Conservation (phyloP, 2,888 invertebrate genomes). For the Gonocerus acuteangulatus region DNA sequence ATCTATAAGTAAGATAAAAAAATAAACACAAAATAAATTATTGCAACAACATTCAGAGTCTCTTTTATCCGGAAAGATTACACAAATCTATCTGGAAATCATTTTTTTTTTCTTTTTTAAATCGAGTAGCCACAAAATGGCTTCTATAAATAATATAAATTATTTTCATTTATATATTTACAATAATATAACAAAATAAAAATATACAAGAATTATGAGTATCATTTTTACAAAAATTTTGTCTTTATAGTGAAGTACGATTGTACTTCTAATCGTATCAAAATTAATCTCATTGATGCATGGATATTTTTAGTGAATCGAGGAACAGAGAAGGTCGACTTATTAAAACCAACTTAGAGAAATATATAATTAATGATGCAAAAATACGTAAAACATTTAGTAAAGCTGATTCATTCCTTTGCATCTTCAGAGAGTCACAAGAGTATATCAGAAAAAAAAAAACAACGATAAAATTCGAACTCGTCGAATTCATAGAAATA, state of each 20-base stretch:
- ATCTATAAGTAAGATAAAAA: not conserved
- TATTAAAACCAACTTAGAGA: too few relatives aligned
- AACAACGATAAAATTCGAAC: too few relatives aligned
- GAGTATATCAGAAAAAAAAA: too few relatives aligned
- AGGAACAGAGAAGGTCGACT: not conserved
- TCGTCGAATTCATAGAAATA: too few relatives aligned
- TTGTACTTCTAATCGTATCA: not conserved
- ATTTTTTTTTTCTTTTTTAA: too few relatives aligned
- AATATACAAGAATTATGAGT: not conserved
- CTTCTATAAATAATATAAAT: not conserved
- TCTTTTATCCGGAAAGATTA: not conserved
- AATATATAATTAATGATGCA: too few relatives aligned
- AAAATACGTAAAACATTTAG: too few relatives aligned
- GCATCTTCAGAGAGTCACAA: too few relatives aligned
- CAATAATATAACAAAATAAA: not conserved
- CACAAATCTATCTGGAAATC: not conserved
- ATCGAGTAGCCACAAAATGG: not conserved
- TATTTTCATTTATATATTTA: not conserved
- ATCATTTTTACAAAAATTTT: not conserved
- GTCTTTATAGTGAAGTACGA: not conserved
- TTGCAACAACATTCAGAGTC: not conserved
- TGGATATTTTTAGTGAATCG: not conserved
- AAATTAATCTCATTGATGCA: not conserved
- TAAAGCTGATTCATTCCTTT: too few relatives aligned
- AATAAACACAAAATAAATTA: not conserved